Percentiles rank a stretch among this genome's conserved stretches.
These are phyloP conservation scores for Xenops minutus DNA, from an alignment of 2,797 vertebrate genomes.

Conservation along the genomic window DNA sequence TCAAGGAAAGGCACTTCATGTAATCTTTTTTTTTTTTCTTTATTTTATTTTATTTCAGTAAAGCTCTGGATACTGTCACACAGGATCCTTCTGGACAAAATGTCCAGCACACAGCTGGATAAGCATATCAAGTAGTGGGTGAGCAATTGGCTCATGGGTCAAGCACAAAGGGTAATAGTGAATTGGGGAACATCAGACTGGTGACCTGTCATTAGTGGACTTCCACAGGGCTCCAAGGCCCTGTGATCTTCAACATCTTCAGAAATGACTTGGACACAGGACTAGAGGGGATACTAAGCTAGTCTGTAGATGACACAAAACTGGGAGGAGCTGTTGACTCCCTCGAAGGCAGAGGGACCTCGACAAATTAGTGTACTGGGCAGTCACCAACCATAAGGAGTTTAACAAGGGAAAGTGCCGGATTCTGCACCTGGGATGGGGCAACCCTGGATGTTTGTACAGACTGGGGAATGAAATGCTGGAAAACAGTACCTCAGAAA, in stretches of 20 bases:
- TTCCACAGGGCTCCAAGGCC: neutral
- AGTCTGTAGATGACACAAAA: too few relatives aligned
- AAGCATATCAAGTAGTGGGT: too few relatives aligned
- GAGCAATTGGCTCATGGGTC: neutral
- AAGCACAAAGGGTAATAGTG: neutral
- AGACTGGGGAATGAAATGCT: neutral
- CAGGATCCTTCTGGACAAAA: neutral
- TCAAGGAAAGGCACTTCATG: neutral
- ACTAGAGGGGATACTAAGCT: neutral
- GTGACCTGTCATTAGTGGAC: neutral
- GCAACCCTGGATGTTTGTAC: neutral
- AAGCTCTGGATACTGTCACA: neutral
- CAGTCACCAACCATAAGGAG: neutral
- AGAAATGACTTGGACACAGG: neutral
- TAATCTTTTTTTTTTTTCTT: neutral
- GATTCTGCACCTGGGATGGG: neutral
- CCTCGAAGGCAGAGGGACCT: neutral
- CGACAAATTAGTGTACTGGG: neutral
- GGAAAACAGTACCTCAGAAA: too few relatives aligned
- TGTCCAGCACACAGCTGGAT: neutral
- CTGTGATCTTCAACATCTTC: neutral
- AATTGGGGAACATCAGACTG: neutral
- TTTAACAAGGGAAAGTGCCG: neutral
- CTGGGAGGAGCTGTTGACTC: too few relatives aligned
- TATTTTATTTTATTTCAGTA: neutral